Base-by-base conservation (phyloP, 2,888 invertebrate species). In the Harmothoe impar region DNA sequence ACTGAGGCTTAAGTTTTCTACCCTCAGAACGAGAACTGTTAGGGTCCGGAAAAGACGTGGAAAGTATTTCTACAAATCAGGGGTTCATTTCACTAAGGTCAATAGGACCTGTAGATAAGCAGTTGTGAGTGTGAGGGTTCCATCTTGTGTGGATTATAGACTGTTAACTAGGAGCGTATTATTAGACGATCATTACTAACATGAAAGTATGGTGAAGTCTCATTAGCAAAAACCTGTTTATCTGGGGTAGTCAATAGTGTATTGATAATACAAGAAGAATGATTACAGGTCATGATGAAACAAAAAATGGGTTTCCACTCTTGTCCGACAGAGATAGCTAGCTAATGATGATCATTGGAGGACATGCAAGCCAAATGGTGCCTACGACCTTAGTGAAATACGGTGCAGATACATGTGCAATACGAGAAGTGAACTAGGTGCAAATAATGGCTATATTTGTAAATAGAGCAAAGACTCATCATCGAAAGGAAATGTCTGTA, bases 391-490 rank as follows among this genome's bases (percentile, higher is more conserved):
- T 62, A 62, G 62, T 62, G 62, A 62, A 62, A 62, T 62, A 62
- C 23, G 3, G n/a, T n/a, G 62, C 23, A n/a, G 23, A 12, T 62
- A 62, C 20, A 62, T 62, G n/a, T 62, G n/a, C 62, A 62, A 62
- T 20, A 62, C 23, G n/a, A 62, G 23, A 62, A 62, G n/a, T 62
- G 62, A 62, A 62, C 43, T 43, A 43, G 43, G 62, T 62, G 62
- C 62, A 62, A 62, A 62, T 62, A n/a, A n/a, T n/a, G 62, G 62
- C 62, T 62, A 62, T 62, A 62, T 62, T 62, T 62, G 62, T 62
- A 62, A 62, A 62, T 62, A 62, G 62, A n/a, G 1, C 23, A 5
- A 62, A 20, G 20, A 62, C n/a, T 62, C 62, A 62, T 62, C 62
- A 62, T 62, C 20, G 62, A 62, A 62, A n/a, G 20, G 62, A n/a